Conservation (phyloP, 2,888 invertebrate species). For the Kryphioiulus occultus region DNA sequence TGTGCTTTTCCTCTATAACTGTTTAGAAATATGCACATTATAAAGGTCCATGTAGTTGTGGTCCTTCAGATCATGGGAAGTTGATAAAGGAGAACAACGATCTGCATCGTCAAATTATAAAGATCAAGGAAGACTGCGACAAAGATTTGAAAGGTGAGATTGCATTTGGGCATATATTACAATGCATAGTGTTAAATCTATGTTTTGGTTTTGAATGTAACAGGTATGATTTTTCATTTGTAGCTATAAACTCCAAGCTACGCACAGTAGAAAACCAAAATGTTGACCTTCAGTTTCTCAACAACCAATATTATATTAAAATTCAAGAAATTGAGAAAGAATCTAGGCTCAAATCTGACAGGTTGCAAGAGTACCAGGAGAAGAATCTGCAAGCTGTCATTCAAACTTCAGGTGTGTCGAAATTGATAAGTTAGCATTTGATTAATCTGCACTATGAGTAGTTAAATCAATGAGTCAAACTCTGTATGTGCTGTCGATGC, state of each 20-base stretch:
- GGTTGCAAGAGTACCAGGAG: conserved; percentile 42
- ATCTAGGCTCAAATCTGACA: conserved; percentile 47
- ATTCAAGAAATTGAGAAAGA: conserved; percentile 48
- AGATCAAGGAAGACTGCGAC: conserved; percentile 41
- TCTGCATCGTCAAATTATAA: not conserved
- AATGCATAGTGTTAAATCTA: not conserved
- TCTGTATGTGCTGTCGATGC: too few relatives aligned
- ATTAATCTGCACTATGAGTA: not conserved
- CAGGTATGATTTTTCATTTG: not conserved
- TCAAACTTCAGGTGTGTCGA: conserved; percentile 44
- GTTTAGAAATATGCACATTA: not conserved
- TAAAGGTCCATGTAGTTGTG: not conserved
- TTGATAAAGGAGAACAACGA: conserved; percentile 46
- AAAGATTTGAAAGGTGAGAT: conserved; percentile 46
- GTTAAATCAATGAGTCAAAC: too few relatives aligned
- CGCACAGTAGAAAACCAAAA: conserved; percentile 41
- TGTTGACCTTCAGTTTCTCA: conserved; percentile 39
- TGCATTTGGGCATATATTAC: not conserved
- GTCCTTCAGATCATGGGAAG: not conserved
- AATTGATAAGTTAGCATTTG: not conserved
- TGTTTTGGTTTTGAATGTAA: not conserved
- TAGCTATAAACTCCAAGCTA: not conserved
- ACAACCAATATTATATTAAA: conserved; percentile 43
- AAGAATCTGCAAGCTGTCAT: conserved; percentile 47
- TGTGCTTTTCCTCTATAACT: too few relatives aligned